Conservation (phyloP, 2,888 invertebrate species). For the Caenorhabditis wallacei region DNA sequence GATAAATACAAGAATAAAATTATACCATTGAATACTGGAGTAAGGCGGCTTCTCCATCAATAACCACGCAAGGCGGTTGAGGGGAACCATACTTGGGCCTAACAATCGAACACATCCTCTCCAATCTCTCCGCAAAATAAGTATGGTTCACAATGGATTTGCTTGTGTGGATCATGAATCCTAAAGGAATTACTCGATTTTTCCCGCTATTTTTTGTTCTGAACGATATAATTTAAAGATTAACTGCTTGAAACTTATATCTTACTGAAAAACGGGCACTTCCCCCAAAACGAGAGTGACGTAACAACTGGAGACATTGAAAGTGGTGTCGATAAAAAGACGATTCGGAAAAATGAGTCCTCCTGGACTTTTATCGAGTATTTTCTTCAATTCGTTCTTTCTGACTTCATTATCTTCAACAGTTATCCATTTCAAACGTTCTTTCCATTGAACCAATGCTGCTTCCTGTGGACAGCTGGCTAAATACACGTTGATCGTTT, state of each 20-base stretch:
- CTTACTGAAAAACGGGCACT: neutral
- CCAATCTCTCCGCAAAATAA: neutral
- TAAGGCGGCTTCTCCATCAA: neutral
- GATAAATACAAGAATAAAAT: neutral
- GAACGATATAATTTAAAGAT: too few relatives aligned
- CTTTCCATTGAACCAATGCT: neutral
- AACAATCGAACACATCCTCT: neutral
- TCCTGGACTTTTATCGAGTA: neutral
- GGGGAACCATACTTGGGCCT: neutral
- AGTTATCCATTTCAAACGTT: neutral
- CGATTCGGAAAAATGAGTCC: neutral
- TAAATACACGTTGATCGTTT: too few relatives aligned
- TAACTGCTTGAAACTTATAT: too few relatives aligned
- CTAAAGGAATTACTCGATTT: neutral
- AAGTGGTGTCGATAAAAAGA: neutral
- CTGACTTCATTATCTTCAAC: neutral
- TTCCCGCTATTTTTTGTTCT: neutral
- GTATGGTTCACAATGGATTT: neutral
- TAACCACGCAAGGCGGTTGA: neutral
- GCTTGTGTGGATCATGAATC: neutral
- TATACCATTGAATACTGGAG: neutral
- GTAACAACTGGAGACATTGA: neutral
- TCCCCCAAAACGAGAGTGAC: constrained; percentile 1
- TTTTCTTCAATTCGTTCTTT: neutral
- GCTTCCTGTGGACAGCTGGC: too few relatives aligned